A percentile compares a stretch with the other conserved stretches of the same genome.
phyloP scores from a whole-genome alignment of 2,113 vertebrate species.

The Pao palembangensis region DNA sequence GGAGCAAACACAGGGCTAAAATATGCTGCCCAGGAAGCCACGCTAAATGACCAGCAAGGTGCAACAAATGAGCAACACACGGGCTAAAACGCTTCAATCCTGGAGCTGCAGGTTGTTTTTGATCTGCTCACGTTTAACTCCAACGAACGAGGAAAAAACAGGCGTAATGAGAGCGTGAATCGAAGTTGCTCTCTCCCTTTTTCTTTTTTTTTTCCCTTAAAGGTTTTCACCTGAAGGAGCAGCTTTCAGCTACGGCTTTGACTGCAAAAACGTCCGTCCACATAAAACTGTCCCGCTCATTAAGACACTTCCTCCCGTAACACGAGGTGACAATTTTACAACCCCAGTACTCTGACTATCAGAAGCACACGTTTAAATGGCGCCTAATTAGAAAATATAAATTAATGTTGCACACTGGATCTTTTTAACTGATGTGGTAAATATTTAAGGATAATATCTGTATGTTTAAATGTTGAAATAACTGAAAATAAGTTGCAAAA shows the following conservation, averaged over 20 bases:
- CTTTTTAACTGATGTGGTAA: slow-evolving; percentile 10
- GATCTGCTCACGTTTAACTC: slow-evolving; percentile 37
- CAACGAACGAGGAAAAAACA: slow-evolving; percentile 18
- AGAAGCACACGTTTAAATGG: slow-evolving; percentile 77
- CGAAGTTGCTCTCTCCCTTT: slow-evolving; percentile 61
- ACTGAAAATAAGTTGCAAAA: not conserved
- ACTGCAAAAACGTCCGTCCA: slow-evolving; percentile 80
- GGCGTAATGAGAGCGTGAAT: not conserved
- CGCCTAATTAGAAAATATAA: slow-evolving; percentile 20
- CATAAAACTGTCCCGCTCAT: slow-evolving; percentile 85
- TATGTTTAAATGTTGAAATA: slow-evolving; percentile 9
- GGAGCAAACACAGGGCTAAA: slow-evolving; percentile 41
- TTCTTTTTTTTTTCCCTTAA: slow-evolving; percentile 44
- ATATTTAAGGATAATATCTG: not conserved
- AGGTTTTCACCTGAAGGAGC: slow-evolving; percentile 76
- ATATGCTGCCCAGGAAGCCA: slow-evolving; percentile 78
- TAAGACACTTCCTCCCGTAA: slow-evolving; percentile 81
- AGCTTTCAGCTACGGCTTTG: slow-evolving; percentile 63
- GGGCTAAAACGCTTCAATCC: slow-evolving; percentile 68
- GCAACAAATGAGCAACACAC: slow-evolving; percentile 56
- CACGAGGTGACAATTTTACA: slow-evolving; percentile 89
- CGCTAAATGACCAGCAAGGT: slow-evolving; percentile 77
- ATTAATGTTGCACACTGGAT: not conserved
- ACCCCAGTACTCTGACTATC: slow-evolving; percentile 79
- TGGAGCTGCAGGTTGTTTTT: too few relatives aligned